Evolutionary conservation across 1,140 invertebrate species (phyloP), one percentile per base, ranked within the genome.

Genomic region (Atta cephalotes): DNA sequence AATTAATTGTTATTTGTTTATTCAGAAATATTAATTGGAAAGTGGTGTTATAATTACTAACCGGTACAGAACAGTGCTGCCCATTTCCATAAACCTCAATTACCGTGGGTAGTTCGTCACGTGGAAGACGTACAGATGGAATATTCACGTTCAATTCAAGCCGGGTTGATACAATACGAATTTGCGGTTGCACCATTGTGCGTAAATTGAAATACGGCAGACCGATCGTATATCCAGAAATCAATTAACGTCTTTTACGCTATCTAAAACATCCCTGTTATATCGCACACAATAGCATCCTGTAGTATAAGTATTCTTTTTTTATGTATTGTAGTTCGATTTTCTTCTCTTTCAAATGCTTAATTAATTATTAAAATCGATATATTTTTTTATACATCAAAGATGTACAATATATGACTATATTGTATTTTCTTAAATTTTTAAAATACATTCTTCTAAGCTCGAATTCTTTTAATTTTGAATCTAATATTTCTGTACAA

Each of bases 91-190:
- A 81, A 81, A 81, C 79, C 66, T 81, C 79, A 81, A 81, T 81
- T 81, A 81, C 79, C 79, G 66, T 81, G 79, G 79, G 79, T 81
- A 81, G 79, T 72, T 72, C 79, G 79, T 81, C 79, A 81, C 79
- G 79, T 81, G 79, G 79, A 81, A 81, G 79, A 81, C 79, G 51
- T 58, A 71, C 66, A 81, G 79, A 81, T 81, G 79, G 79, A 81
- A 81, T 72, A 72, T 72, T 72, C 79, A 66, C 66, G 51, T 71
- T 71, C 78, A 31, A 81, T 71, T 81, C 65, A 56, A 71, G 66
- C 78, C 21, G 16, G 65, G 21, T 68, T 56, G 78, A 25, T 71
- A 58, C 78, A 81, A 81, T 81, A 71, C 78, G 78, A 81, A 80
- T 80, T 80, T 80, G 78, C 63, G 63, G 65, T 56, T 80, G 31